Evolutionary conservation across 2,888 invertebrate species (phyloP), one percentile per base, ranked within the genome.

Genomic region (Erynnis tages): DNA sequence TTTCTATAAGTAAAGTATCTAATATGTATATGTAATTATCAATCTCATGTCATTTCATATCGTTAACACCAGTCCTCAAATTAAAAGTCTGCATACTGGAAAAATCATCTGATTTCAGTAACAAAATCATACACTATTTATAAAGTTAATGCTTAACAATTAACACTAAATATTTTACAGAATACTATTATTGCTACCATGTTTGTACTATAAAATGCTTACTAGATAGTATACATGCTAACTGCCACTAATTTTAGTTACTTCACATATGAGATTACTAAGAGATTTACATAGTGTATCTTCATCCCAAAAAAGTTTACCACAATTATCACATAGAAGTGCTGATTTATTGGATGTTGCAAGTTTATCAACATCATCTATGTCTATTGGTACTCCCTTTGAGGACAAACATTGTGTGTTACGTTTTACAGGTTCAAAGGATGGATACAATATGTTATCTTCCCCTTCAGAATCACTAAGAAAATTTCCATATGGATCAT

Each of bases 291-390:
- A 59, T 16, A 79, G 58, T 38, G 72, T 66, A 65, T 88, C 82
- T 57, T 74, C 79, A 63, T 94, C 93, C 94, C 95, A 95, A 75
- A 92, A 95, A 44, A 94, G 87, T 73, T 93, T 94, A 0, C 95
- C 96, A 82, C 96, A 96, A 19, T 70, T 73, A 60, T 93, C 92
- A 79, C 96, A 96, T 23, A 94, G 79, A 61, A 92, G 92, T 69
- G 93, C 94, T 53, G 87, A 61, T 48, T 92, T 89, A 14, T 90
- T 81, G 48, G 82, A 77, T 62, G 84, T 62, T 44, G 89, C 76
- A 16, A 88, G 72, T 29, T 78, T 64, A 21, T 90, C 78, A 58
- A 92, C 71, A 65, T 85, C 73, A 43, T 90, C 83, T 50, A 92
- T 85, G 71, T 92, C 90, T 65, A 93, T 90, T 60, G 72, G 70